Base-by-base conservation (phyloP, 2,797 vertebrate genomes). In the Morus bassanus region DNA sequence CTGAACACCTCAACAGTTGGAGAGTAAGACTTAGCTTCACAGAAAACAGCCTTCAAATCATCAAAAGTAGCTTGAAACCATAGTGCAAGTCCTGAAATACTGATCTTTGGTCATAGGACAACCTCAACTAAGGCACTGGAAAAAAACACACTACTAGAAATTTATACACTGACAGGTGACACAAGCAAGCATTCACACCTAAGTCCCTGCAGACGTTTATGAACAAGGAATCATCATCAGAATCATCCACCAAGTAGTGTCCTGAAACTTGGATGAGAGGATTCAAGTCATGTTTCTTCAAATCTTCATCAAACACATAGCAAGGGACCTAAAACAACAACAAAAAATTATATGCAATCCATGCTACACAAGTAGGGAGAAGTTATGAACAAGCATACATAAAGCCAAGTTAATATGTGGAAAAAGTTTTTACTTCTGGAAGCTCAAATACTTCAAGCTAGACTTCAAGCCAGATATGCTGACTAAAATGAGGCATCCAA, bases 161-260 rank as follows among this genome's bases (percentile, higher is more conserved):
- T 50, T 39, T 8, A 80, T 15, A 83, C 7, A 33, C 17, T 2
- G 2, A 73, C 27, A 70, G 21, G 7, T 33, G 2, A 90, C 45
- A 89, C 31, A 93, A 88, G 33, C 35, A 65, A 14, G 10, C 6
- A 6, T 37, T 96, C 99, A 98, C 76, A 99, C 99, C 98, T 97
- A 99, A 98, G 91, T 98, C 99, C 91, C 99, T 98, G 96, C 99
- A 99, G 91, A 99, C 96, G 64, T 99, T 99, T 97, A 99, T 99
- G 97, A 98, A 99, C 68, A 99, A 98, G 68, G 96, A 86, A 77
- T 88, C 97, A 15, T 99, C 98, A 59, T 98, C 98, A 0, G 98
- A 98, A 89, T 99, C 99, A 15, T 99, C 99, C 86, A 99, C 99
- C 97, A 99, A 96, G 84, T 99, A 99, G 11, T 98, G 98, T 2